phyloP scores from a whole-genome alignment of 2,113 vertebrate genomes.

The Dipodomys spectabilis region DNA sequence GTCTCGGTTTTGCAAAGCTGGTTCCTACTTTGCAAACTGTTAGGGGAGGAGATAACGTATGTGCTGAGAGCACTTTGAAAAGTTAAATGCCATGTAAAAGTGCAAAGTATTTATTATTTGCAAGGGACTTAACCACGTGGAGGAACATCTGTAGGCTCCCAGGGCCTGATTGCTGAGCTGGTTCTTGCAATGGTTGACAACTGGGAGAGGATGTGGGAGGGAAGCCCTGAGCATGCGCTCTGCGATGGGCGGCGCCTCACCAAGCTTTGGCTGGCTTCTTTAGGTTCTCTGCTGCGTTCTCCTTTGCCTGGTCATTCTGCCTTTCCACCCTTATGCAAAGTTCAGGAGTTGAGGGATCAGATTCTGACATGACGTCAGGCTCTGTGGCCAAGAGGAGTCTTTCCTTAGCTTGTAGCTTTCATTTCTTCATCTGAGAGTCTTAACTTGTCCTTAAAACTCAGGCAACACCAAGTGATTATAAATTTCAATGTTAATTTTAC shows the following conservation, averaged over 20 bases:
- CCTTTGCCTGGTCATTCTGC: rapidly evolving
- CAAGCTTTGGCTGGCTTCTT: rapidly evolving
- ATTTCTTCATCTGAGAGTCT: neutral
- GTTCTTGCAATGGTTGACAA: neutral
- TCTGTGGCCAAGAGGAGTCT: too few relatives aligned
- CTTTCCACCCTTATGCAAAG: neutral
- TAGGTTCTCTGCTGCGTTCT: neutral
- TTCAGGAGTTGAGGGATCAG: neutral
- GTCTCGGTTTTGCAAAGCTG: conserved; percentile 55
- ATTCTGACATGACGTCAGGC: neutral
- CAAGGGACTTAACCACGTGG: conserved; percentile 8
- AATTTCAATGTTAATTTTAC: neutral
- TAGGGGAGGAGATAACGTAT: conserved; percentile 46
- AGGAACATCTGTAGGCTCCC: conserved; percentile 56
- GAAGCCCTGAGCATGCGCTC: neutral
- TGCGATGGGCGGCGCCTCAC: neutral
- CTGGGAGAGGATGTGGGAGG: neutral
- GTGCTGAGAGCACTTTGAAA: conserved; percentile 65
- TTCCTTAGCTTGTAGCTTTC: neutral
- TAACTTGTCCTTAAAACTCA: neutral
- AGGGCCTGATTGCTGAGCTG: neutral
- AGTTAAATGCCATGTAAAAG: conserved; percentile 66
- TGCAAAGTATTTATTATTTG: conserved; percentile 58
- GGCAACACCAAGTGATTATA: neutral
- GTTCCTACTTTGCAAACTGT: conserved; percentile 66